These are phyloP conservation scores for Palloptera scutellata DNA, from an alignment of 2,888 invertebrate genomes.

Conservation along the genomic window DNA sequence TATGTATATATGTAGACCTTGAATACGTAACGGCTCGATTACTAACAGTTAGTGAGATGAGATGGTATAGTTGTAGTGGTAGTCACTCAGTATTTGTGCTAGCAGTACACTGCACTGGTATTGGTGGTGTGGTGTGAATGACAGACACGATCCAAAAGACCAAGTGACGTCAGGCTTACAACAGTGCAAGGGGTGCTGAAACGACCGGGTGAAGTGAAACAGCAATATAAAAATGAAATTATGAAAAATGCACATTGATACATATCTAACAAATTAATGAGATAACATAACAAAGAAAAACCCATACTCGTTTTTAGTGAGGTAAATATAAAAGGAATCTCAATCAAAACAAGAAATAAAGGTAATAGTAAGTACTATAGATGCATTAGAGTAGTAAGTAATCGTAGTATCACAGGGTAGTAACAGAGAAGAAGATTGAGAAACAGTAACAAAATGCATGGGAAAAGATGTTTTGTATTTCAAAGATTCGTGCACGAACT, in stretches of 20 bases:
- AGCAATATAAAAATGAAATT: not conserved
- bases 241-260: not conserved
- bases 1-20: conserved; percentile 39
- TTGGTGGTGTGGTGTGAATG: conserved; percentile 17
- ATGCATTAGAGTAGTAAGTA: no score
- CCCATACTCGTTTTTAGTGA: not conserved
- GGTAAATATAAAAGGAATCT: not conserved
- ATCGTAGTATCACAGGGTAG: no score
- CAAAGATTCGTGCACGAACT: no score
- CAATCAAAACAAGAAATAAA: no score
- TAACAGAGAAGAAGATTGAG: no score
- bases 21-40: conserved; percentile 46
- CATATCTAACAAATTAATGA: no score
- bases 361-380: no score
- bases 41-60: conserved; percentile 34
- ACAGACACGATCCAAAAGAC: conserved; percentile 26
- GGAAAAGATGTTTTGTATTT: no score
- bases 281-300: not conserved
- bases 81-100: not conserved
- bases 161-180: conserved; percentile 34
- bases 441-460: no score
- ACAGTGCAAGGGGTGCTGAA: not conserved
- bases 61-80: not conserved
- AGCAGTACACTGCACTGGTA: conserved; percentile 15
- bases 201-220: not conserved